phyloP scores from a whole-genome alignment of 1,140 invertebrate species.

The Ooceraea biroi region DNA sequence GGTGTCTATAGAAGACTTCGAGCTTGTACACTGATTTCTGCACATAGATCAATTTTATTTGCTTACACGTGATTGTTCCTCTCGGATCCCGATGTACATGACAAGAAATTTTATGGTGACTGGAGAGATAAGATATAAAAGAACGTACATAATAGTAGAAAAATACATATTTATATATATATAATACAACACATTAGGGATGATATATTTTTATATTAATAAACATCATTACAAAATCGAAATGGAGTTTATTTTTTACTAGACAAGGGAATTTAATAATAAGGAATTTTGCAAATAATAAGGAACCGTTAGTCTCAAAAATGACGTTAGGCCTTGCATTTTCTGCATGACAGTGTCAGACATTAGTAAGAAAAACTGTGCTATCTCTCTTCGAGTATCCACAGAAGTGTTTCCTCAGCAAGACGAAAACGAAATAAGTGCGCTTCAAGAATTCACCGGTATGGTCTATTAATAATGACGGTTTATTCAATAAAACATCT shows the following conservation, averaged over 20 bases:
- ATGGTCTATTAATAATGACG: too few relatives aligned
- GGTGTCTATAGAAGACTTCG: constrained; percentile 69
- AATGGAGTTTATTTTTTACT: not conserved
- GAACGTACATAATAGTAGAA: not conserved
- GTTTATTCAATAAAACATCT: not conserved
- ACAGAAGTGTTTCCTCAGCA: too few relatives aligned
- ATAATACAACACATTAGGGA: not conserved
- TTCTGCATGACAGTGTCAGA: too few relatives aligned
- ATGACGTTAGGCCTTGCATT: too few relatives aligned
- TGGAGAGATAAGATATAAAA: constrained; percentile 4
- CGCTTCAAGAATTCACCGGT: too few relatives aligned
- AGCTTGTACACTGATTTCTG: constrained; percentile 69
- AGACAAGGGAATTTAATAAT: not conserved
- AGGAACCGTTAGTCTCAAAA: not conserved
- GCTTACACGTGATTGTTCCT: not conserved
- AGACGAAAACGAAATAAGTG: too few relatives aligned
- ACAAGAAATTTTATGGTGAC: not conserved
- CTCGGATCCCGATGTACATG: not conserved
- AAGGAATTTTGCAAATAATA: constrained; percentile 15
- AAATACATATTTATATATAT: not conserved
- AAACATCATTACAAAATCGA: not conserved
- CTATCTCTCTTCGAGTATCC: too few relatives aligned
- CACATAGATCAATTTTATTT: not conserved
- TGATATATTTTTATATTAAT: constrained; percentile 64
- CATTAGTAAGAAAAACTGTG: too few relatives aligned